Evolutionary conservation across 1,140 invertebrate genomes (phyloP).

Genomic region (Chlorops oryzae): DNA sequence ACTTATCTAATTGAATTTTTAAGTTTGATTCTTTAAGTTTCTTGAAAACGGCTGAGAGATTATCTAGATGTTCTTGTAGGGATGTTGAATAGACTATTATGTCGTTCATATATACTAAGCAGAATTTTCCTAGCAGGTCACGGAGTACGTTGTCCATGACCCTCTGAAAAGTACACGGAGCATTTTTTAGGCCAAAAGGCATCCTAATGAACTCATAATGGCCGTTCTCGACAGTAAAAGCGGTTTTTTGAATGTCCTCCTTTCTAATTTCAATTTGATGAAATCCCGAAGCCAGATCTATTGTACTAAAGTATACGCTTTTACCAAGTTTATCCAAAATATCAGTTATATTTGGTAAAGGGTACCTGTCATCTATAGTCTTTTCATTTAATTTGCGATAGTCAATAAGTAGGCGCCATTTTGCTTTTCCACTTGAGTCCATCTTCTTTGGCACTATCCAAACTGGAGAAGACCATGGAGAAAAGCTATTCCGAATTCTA

Average conservation of each 20-base stretch:
- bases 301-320: too few species aligned
- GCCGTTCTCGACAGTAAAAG: slow-evolving; percentile 33
- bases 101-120: slow-evolving; percentile 13
- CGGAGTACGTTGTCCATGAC: slow-evolving; percentile 16
- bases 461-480: too few species aligned
- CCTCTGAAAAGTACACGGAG: slow-evolving; percentile 33
- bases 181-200: slow-evolving; percentile 22
- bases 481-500: not conserved
- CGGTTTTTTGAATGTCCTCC: slow-evolving; percentile 48
- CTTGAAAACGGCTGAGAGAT: slow-evolving; percentile 38
- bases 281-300: slow-evolving; percentile 49
- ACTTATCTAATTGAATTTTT: slow-evolving; percentile 26
- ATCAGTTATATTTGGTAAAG: too few species aligned
- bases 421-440: too few species aligned
- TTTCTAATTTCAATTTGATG: slow-evolving; percentile 35
- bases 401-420: slow-evolving; percentile 21
- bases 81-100: slow-evolving; percentile 13
- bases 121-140: slow-evolving; percentile 3
- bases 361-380: too few species aligned
- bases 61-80: slow-evolving; percentile 28
- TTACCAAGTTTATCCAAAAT: too few species aligned
- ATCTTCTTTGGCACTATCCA: too few species aligned
- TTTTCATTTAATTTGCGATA: too few species aligned
- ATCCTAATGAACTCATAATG: slow-evolving; percentile 24
- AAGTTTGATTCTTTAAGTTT: slow-evolving; percentile 25